Conservation (phyloP, 2,113 vertebrate species). For the Melanocharis versteri region DNA sequence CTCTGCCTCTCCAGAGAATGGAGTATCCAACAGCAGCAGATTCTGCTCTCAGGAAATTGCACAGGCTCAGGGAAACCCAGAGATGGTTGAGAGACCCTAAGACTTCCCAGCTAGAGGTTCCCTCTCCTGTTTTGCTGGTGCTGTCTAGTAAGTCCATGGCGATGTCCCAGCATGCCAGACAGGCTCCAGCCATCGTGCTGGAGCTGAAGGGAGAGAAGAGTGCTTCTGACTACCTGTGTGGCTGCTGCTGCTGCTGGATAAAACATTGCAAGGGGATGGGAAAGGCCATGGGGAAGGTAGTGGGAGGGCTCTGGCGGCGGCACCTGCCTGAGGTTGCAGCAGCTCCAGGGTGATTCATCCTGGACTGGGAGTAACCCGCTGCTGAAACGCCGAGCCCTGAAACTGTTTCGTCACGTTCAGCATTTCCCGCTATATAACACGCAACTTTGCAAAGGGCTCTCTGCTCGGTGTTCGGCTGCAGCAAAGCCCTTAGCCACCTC, state of each 20-base stretch:
- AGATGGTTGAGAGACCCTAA: not conserved
- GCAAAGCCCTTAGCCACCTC: not conserved
- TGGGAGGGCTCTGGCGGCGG: not conserved
- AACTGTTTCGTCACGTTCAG: not conserved
- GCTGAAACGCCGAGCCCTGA: not conserved
- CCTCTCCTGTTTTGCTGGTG: not conserved
- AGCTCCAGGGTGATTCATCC: not conserved
- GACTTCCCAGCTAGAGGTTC: not conserved
- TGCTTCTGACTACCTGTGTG: not conserved
- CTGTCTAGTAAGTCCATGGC: not conserved
- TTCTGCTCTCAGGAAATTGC: not conserved
- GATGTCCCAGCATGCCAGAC: not conserved
- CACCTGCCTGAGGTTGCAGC: not conserved
- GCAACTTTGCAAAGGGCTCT: not conserved
- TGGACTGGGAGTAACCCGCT: not conserved
- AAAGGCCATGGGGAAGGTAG: not conserved
- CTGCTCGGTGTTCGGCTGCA: not conserved
- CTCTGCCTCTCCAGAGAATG: not conserved
- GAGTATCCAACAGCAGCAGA: not conserved
- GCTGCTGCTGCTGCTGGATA: not conserved
- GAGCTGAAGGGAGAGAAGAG: not conserved
- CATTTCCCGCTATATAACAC: not conserved
- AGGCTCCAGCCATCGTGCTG: accelerated
- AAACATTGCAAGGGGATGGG: not conserved
- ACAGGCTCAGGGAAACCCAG: accelerated